Evolutionary conservation across 1,140 invertebrate species (phyloP), one percentile per base, ranked within the genome.

Genomic region (Oreohelix idahoensis): DNA sequence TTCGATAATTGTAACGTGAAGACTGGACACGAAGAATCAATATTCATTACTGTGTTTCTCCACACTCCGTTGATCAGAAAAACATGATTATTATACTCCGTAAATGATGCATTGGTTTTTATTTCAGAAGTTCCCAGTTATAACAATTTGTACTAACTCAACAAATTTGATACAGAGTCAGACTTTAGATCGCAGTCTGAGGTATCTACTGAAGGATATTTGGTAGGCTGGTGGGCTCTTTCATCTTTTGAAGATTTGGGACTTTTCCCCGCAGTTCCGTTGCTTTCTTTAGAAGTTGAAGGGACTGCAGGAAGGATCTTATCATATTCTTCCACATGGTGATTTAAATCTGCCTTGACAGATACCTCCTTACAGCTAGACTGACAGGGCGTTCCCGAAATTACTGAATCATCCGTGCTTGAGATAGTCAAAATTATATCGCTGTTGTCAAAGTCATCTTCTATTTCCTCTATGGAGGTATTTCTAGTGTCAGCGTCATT

Each of bases 401-500:
- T 42, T 53, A 76, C 74, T 10, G 74, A 51, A 8, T 26, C 77
- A 36, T 79, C 77, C 23, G 49, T 79, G 32, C 66, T 53, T 8
- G 53, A 66, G 23, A 79, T 79, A 32, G 77, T 38, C 45, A 76
- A 20, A 13, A 76, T 13, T 35, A 20, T 45, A 1, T 51, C 77
- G 36, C 20, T 42, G 35, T 45, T 69, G 5, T 66, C 53, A 36
- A 79, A 79, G 15, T 79, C 53, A n/a, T 78, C 75, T 17, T 79
- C 77, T 2, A 79, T 69, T 36, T 79, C 77, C 20, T 79, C 77
- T 39, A 79, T 69, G 32, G 77, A 79, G 1, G 77, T 79, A 42
- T 79, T 79, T 53, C 77, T 79, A 15, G 77, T 79, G 77, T 17
- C 51, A 53, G 20, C 51, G 5, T 79, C 77, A 32, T 79, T 69